phyloP scores from a whole-genome alignment of 2,113 vertebrate genomes.

The Aptenodytes patagonicus region DNA sequence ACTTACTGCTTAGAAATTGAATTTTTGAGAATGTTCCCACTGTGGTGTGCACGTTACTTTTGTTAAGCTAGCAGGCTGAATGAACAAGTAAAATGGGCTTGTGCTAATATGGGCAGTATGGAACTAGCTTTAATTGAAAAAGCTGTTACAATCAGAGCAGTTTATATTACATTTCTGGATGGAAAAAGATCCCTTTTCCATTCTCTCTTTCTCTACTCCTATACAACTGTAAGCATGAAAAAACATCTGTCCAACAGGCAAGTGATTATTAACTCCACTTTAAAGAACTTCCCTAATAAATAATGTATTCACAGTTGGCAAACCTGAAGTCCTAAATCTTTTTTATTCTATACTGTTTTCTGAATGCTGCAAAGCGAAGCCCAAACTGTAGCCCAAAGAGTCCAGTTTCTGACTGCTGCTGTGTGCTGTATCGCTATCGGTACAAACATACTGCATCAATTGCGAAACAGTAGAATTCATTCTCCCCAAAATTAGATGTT shows the following conservation, averaged over 20 bases:
- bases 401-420: neutral
- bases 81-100: neutral
- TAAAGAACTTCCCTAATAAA: neutral
- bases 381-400: neutral
- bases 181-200: neutral
- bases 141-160: neutral
- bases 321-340: neutral
- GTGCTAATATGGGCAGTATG: neutral
- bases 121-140: conserved; percentile 16
- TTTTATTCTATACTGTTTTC: neutral
- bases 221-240: neutral
- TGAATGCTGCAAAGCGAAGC: neutral
- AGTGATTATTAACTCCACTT: neutral
- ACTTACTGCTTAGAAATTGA: neutral
- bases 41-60: neutral
- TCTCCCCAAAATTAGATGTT: neutral
- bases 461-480: neutral
- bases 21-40: neutral
- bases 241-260: neutral
- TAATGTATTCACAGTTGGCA: neutral
- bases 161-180: neutral
- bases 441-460: neutral
- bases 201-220: neutral
- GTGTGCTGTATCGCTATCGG: neutral
- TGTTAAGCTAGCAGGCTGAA: neutral